Base-by-base conservation (phyloP, 2,113 vertebrate genomes). In the Larimichthys crocea region DNA sequence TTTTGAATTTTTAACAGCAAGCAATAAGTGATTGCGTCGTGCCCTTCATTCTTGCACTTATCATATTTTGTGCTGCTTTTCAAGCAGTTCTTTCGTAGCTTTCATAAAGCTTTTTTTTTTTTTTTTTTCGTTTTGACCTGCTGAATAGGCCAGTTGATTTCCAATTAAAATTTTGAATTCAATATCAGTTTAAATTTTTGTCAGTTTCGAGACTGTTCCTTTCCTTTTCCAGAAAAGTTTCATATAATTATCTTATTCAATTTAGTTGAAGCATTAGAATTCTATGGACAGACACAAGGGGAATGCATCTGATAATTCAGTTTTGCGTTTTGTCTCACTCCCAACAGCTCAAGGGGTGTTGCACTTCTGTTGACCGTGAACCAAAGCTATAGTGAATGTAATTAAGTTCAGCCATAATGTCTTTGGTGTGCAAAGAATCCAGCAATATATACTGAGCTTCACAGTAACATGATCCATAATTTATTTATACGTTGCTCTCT, bases 381-480 rank as follows among this genome's bases (percentile, higher is more conserved):
- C 65, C 50, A 74, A 40, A 83, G 40, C 60, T n/a, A 50, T 55
- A 71, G 70, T 57, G 42, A 46, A 77, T 82, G 17, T 72, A 74
- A 77, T 77, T 83, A 64, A 57, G 40, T 80, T 80, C 10, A 46
- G 65, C 49, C 64, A 65, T 79, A 74, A 80, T 82, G 70, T 65
- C 62, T 76, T 56, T 52, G 52, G 53, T 86, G 84, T 75, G 65
- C 52, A 72, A n/a, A 55, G 20, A 72, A 76, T 84, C 71, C 72
- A 74, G 69, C 22, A 55, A 46, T 62, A 50, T 82, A 73, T 40
- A 40, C 35, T 40, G 35, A 7, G 35, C 44, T 65, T 66, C 70
- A 59, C 35, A 5, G 80, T 76, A 88, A 92, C 65, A 80, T 16
- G 61, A 88, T 49, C 79, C 55, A 50, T 88, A 78, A 85, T 78